Evolutionary conservation across 2,797 vertebrate species (phyloP).

Genomic region (Silurus aristotelis): DNA sequence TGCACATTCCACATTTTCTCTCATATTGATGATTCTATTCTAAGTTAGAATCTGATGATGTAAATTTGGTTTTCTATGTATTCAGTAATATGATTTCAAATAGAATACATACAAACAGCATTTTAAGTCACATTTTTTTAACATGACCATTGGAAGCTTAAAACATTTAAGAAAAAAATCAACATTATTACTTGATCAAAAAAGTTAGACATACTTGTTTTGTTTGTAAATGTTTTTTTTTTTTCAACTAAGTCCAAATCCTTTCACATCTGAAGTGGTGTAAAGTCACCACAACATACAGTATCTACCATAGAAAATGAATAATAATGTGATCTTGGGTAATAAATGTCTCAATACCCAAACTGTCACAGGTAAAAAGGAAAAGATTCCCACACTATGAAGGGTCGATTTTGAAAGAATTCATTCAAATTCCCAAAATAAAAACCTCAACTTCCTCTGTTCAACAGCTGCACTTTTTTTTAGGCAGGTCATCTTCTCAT

Average conservation of each 20-base stretch:
- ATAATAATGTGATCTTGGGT: background rate
- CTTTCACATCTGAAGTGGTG: background rate
- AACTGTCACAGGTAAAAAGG: background rate
- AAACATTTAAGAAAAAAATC: too few species aligned
- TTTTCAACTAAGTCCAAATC: background rate
- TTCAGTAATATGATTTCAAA: too few species aligned
- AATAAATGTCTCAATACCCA: background rate
- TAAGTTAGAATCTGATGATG: too few species aligned
- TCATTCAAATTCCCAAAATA: conserved; percentile 14
- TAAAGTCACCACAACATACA: background rate
- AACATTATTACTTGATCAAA: too few species aligned
- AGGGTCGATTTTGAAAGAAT: background rate
- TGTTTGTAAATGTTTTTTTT: too few species aligned
- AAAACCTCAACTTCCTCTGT: conserved; percentile 8
- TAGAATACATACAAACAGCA: too few species aligned
- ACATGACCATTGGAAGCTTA: too few species aligned
- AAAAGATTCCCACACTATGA: background rate
- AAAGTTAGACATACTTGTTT: too few species aligned
- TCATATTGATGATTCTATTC: too few species aligned
- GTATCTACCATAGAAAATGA: background rate
- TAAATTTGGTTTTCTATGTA: too few species aligned
- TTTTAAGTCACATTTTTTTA: too few species aligned
- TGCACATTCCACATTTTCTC: too few species aligned
- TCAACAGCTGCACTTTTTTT: background rate
- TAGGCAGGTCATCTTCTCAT: conserved; percentile 36